Percentiles rank a stretch among this genome's conserved stretches.
Conservation (phyloP, 1,140 invertebrate species). For the Trichomalopsis sarcophagae region DNA sequence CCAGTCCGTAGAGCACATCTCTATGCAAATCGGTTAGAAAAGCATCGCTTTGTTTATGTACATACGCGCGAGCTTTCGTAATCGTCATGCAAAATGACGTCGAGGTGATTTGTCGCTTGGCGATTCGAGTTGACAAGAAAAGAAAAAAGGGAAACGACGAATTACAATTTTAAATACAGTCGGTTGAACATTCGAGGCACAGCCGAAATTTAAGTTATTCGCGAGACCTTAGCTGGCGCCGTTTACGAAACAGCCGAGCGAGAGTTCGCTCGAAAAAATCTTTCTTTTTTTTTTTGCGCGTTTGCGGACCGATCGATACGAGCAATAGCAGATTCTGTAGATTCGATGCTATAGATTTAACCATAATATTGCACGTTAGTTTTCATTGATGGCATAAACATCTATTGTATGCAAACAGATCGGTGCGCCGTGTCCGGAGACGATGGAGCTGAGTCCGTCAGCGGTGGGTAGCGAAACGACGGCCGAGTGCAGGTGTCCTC, state of each 20-base stretch:
- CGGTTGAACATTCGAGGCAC: constrained; percentile 25
- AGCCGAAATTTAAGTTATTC: constrained; percentile 33
- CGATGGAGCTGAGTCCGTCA: constrained; percentile 85
- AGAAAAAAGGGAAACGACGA: constrained; percentile 6
- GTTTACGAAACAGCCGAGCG: background rate
- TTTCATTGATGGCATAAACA: too few relatives aligned
- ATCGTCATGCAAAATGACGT: background rate
- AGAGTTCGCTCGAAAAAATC: constrained; percentile 6
- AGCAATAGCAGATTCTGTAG: too few relatives aligned
- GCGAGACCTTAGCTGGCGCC: background rate
- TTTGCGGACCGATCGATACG: too few relatives aligned
- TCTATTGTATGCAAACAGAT: constrained; percentile 71
- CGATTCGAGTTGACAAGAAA: background rate
- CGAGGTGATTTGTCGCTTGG: background rate
- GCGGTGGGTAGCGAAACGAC: constrained; percentile 76
- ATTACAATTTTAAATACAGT: constrained; percentile 39
- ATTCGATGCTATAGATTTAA: too few relatives aligned
- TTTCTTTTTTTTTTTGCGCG: background rate
- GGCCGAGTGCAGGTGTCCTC: constrained; percentile 86
- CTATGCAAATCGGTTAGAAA: background rate
- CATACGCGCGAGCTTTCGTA: background rate
- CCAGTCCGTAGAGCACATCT: too few relatives aligned
- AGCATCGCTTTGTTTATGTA: background rate
- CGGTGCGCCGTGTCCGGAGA: constrained; percentile 86
- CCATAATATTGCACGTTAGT: too few relatives aligned